These are phyloP conservation scores for Glaucopsyche alexis DNA, from an alignment of 2,888 invertebrate genomes.

Conservation along the genomic window DNA sequence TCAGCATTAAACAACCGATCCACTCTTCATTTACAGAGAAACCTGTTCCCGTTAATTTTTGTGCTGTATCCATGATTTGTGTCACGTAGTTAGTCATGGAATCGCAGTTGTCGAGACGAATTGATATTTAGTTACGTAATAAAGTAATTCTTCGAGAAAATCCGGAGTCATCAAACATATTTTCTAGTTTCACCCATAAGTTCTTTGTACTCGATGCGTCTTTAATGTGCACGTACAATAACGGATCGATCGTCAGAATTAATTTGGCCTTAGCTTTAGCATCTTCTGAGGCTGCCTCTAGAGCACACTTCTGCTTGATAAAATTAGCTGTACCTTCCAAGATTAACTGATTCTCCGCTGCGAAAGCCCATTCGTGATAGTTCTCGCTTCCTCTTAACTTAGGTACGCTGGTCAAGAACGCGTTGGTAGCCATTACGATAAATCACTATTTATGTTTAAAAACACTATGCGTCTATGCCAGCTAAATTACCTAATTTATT, in stretches of 20 bases:
- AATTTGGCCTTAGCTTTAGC: constrained; percentile 34
- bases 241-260: not conserved
- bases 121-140: constrained; percentile 39
- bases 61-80: constrained; percentile 41
- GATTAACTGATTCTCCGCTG: too few species aligned
- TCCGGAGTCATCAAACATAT: constrained; percentile 40
- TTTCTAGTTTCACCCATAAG: constrained; percentile 38
- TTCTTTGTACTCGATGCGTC: not conserved
- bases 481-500: too few species aligned
- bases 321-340: too few species aligned
- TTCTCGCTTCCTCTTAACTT: too few species aligned
- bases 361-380: too few species aligned
- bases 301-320: too few species aligned
- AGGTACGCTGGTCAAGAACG: too few species aligned
- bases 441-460: too few species aligned
- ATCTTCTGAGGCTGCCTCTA: not conserved
- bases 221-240: not conserved
- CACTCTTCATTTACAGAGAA: constrained; percentile 40
- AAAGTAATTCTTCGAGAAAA: constrained; percentile 41
- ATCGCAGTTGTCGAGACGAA: constrained; percentile 40
- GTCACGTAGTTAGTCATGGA: constrained; percentile 41
- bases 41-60: constrained; percentile 36
- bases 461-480: too few species aligned
- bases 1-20: constrained; percentile 34
- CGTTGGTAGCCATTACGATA: too few species aligned